Base-by-base conservation (phyloP, 2,113 vertebrate species). In the Orycteropus afer region DNA sequence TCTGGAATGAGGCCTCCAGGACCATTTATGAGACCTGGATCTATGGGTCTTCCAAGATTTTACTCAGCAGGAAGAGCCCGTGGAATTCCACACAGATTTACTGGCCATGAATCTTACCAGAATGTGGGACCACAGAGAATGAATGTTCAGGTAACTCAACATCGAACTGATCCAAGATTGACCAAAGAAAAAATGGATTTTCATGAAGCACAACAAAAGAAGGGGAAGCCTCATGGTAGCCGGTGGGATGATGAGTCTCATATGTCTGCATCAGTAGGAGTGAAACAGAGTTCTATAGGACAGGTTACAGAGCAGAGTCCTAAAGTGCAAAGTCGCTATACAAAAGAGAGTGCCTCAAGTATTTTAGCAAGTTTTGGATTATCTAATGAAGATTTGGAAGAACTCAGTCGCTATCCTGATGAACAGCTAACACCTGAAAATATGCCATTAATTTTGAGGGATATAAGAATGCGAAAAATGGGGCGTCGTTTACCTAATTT, bases 351-450 rank as follows among this genome's bases (percentile, higher is more conserved):
- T 13, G 99, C 99, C n/a, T 98, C 99, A 59, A 99, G 98, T 79
- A 99, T 99, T 93, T 98, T 99, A 79, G 98, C 99, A 53, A 99
- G 99, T 8, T 99, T 99, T 67, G 99, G 99, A 90, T 98, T 99
- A 73, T 99, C 99, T 55, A 99, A 99, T 40, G 99, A 99, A 57
- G 99, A 99, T 86, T 93, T 99, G 84, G 99, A 99, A 95, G 98
- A 99, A 89, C 99, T 99, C 22, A 99, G 99, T 81, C 98, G 98
- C 51, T 99, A 99, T 74, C 99, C 99, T 0, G 99, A 99, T 59
- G 99, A 99, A 69, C 99, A 99, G 94, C 97, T 99, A 17, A 99
- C 99, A 0, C 99, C 99, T 7, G 99, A 99, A 93, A 99, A 99
- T 97, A 98, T 99, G 98, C 99, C 99, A 0, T 98, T 99, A 57